Base-by-base conservation (phyloP, 2,113 vertebrate species). In the Rattus rattus region DNA sequence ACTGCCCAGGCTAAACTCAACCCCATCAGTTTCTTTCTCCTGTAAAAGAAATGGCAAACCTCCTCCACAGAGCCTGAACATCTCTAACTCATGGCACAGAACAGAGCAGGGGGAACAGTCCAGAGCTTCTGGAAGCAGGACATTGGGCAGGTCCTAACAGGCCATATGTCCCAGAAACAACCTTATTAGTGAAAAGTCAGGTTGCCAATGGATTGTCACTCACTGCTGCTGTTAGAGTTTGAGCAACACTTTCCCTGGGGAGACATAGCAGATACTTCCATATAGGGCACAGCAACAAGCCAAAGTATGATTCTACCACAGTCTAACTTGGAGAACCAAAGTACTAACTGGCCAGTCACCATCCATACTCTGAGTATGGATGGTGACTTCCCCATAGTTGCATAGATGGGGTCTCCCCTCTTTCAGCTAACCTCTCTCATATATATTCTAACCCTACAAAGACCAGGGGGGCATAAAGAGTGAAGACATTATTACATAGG, bases 91-190 rank as follows among this genome's bases (percentile, higher is more conserved):
- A 43, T 30, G 39, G 39, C 14, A 65, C 22, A 83, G 12, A 7
- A 26, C 22, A n/a, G 54, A 84, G 56, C 4, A 10, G 13, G 13
- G 24, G 24, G 59, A 84, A 24, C 56, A 28, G 12, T n/a, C 76
- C 30, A 47, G 52, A 47, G 89, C 16, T 13, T 4, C 43, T 30
- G 70, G 28, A 86, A 14, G 33, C 13, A 43, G 52, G 24, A n/a
- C 47, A 4, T 9, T 0, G 9, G 2, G 4, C 2, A 6, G n/a
- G 30, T 26, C 16, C 36, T 7, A 14, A 13, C 22, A 16, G 28
- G 65, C 39, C 8, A 0, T 0, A 17, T n/a, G n/a, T 76, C 67
- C 81, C 67, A 43, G 88, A 87, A 72, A 70, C 3, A n/a, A 65
- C 30, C 2, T 1, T 20, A 9, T 0, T 56, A n/a, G n/a, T 54